Conservation (phyloP, 2,113 vertebrate species). For the Ptilonorhynchus violaceus region DNA sequence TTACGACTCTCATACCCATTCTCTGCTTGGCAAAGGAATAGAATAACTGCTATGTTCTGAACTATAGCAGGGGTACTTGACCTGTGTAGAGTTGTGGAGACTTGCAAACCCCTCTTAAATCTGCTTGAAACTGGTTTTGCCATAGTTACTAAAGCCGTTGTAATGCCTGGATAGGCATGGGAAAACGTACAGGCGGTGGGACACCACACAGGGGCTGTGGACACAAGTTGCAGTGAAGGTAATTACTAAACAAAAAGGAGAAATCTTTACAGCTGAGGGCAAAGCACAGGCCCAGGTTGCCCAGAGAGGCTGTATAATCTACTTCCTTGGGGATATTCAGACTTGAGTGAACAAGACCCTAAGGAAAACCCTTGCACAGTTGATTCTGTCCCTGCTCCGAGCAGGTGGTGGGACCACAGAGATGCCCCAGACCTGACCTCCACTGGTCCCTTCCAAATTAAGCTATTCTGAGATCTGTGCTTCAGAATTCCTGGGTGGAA, state of each 20-base stretch:
- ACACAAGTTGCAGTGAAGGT: background rate
- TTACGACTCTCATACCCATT: background rate
- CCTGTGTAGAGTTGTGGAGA: background rate
- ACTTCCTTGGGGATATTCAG: background rate
- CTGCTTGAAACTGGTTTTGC: background rate
- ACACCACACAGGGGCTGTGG: rapidly evolving
- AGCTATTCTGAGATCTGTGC: background rate
- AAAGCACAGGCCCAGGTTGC: rapidly evolving
- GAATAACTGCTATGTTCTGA: background rate
- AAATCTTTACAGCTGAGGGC: background rate
- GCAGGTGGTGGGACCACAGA: background rate
- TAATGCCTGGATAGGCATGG: background rate
- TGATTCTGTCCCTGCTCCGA: background rate
- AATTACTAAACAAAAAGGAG: background rate
- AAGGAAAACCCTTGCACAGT: background rate
- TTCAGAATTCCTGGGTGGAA: background rate
- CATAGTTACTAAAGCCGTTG: background rate
- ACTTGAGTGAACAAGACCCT: background rate
- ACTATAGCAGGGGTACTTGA: rapidly evolving
- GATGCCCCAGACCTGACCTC: background rate
- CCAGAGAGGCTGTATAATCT: background rate
- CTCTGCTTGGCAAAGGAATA: background rate
- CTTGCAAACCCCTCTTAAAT: background rate
- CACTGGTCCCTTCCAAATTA: background rate
- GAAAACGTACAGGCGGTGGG: rapidly evolving